Base-by-base conservation (phyloP, 2,113 vertebrate species). In the Eretmochelys imbricata region DNA sequence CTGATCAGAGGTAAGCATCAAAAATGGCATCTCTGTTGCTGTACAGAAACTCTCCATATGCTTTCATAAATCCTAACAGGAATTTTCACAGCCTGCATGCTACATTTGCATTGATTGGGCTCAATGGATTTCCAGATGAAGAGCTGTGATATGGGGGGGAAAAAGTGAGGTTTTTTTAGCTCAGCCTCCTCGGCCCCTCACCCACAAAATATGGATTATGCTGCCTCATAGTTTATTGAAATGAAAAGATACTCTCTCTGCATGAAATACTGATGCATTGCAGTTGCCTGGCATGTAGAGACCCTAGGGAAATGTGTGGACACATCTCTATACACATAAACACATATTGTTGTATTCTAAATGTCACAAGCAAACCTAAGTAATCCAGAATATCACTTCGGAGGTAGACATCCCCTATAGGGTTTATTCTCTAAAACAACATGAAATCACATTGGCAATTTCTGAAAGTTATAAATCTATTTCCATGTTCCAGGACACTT, bases 301-400 rank as follows among this genome's bases (percentile, higher is more conserved):
- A 50, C 55, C 42, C 72, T 80, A 38, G 29, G 12, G 59, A 49
- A 84, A 8, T 91, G 49, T 89, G 84, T 89, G 50, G 93, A 85
- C 29, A 2, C 35, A 1, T 84, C 51, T 84, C 76, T 86, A 2
- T 69, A 55, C 88, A 79, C 53, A 76, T 93, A 81, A 46, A 35
- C 48, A 85, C 38, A 51, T 85, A 85, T 69, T 87, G n/a, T 48
- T 25, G 17, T 51, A 27, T 88, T 46, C 53, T 79, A 59, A 92
- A 95, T 85, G 84, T 94, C 85, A 82, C 54, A 93, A 93, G 82
- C 17, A 82, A 88, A 65, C 53, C 65, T 89, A 35, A 89, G 57
- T 95, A 91, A 92, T 92, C 53, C 17, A 20, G 2, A 38, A 12
- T 49, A 38, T 93, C 31, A 6, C 89, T 88, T 2, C n/a, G 57